Evolutionary conservation across 2,113 vertebrate species (phyloP).

Genomic region (Erinaceus europaeus): DNA sequence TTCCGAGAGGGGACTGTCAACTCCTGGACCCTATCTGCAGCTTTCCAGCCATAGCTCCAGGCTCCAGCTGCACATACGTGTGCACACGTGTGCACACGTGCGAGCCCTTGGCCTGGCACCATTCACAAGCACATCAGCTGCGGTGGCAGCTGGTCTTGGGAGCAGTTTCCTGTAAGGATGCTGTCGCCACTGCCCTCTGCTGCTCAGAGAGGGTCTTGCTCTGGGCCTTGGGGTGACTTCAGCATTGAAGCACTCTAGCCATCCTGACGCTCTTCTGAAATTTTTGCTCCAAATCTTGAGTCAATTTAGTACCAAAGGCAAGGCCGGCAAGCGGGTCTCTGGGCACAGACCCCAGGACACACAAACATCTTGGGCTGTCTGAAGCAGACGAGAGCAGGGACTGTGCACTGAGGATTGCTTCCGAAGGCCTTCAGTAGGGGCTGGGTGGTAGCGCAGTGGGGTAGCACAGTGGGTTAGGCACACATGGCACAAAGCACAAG

Average conservation of each 20-base stretch:
- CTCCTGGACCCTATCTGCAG: background rate
- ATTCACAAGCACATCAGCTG: slow-evolving; percentile 39
- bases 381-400: slow-evolving; percentile 41
- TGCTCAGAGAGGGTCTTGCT: slow-evolving; percentile 26
- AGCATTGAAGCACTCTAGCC: slow-evolving; percentile 68
- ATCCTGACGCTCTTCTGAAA: slow-evolving; percentile 63
- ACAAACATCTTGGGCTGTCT: slow-evolving; percentile 66
- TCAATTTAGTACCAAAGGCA: slow-evolving; percentile 69
- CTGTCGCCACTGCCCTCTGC: slow-evolving; percentile 66
- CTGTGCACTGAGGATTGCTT: too few relatives aligned
- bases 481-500: too few relatives aligned
- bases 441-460: too few relatives aligned
- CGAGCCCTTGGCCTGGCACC: background rate
- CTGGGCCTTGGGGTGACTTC: slow-evolving; percentile 61
- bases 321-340: slow-evolving; percentile 68
- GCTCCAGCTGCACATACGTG: background rate
- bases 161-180: background rate
- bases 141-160: slow-evolving; percentile 47
- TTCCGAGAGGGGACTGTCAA: background rate
- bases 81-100: background rate
- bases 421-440: too few relatives aligned
- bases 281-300: slow-evolving; percentile 72
- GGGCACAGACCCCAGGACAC: slow-evolving; percentile 69
- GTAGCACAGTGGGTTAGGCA: too few relatives aligned
- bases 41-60: slow-evolving; percentile 31